A percentile compares a stretch with the other conserved stretches of the same genome.
These are phyloP conservation scores for Chrysogorgia sp. DNA, from an alignment of 92 coral and sea anemone species.

Conservation along the genomic window DNA sequence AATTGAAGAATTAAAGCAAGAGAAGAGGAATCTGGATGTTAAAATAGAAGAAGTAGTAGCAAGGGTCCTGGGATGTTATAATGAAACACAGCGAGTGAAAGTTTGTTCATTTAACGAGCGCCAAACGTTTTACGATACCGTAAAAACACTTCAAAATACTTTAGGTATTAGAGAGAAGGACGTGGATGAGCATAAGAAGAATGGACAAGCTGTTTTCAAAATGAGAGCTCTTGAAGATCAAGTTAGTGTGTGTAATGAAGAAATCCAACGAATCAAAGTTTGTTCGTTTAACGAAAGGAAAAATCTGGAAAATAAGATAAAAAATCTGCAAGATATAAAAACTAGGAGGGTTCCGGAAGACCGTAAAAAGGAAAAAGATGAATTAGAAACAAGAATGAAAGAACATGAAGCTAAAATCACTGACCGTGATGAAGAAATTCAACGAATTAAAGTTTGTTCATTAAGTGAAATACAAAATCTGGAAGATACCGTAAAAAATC, in stretches of 20 bases:
- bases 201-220: background rate
- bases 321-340: background rate
- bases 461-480: slow-evolving; percentile 9
- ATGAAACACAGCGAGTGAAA: background rate
- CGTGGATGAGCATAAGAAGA: background rate
- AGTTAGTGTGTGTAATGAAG: background rate
- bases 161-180: background rate
- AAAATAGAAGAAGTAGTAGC: background rate
- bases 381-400: background rate
- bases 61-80: background rate
- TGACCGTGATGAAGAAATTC: background rate
- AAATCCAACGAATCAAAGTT: slow-evolving; percentile 8
- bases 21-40: background rate
- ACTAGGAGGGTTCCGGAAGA: background rate
- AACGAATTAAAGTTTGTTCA: slow-evolving; percentile 6
- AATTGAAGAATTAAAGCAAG: background rate
- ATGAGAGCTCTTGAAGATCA: slow-evolving; percentile 3
- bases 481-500: background rate
- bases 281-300: background rate
- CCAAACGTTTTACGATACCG: background rate
- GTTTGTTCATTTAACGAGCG: background rate
- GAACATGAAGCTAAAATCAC: background rate
- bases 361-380: background rate
- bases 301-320: background rate
- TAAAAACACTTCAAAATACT: background rate